Conservation (phyloP, 2,888 invertebrate species). For the Epirrita christyi region DNA sequence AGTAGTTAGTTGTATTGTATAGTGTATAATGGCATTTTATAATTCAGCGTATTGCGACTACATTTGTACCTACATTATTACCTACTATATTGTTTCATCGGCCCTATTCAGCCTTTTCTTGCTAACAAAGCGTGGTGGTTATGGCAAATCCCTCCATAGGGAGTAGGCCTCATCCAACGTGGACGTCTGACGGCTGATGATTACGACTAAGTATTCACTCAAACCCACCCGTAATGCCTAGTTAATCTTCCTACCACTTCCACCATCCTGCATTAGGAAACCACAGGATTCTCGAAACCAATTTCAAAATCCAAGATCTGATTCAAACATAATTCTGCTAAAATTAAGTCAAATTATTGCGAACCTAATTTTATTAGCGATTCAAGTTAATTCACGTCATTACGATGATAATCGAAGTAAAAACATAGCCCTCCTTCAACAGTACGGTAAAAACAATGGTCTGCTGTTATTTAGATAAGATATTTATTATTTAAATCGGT, state of each 20-base stretch:
- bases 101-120: too few species aligned
- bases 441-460: conserved; percentile 59
- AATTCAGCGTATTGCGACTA: too few species aligned
- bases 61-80: too few species aligned
- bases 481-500: conserved; percentile 84
- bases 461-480: conserved; percentile 81
- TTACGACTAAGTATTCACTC: too few species aligned
- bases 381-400: conserved; percentile 76
- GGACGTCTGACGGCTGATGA: too few species aligned
- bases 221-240: too few species aligned
- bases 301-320: conserved; percentile 59
- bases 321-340: conserved; percentile 73
- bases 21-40: too few species aligned
- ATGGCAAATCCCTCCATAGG: too few species aligned
- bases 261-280: conserved; percentile 38
- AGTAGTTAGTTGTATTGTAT: too few species aligned
- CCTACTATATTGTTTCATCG: too few species aligned
- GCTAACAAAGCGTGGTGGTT: too few species aligned
- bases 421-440: conserved; percentile 40
- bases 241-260: not conserved
- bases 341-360: conserved; percentile 77
- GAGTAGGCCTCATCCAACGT: too few species aligned
- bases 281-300: conserved; percentile 54
- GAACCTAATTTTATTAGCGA: conserved; percentile 81
- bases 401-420: conserved; percentile 66